These are phyloP conservation scores for Pseudomyrmex sp. DNA, from an alignment of 1,140 invertebrate genomes.

Conservation along the genomic window DNA sequence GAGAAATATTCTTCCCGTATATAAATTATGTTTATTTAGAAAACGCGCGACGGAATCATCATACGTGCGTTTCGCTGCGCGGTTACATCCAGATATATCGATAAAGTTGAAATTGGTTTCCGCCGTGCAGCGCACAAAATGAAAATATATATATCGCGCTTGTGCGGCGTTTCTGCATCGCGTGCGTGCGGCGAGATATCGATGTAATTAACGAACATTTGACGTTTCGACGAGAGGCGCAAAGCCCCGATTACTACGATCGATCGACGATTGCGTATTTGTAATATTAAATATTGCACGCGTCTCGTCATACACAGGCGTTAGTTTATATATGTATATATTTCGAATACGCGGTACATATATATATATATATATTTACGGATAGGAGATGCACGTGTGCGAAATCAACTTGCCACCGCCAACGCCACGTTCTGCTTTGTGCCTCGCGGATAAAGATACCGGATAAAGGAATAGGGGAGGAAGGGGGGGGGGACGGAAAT, in stretches of 20 bases:
- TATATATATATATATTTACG: constrained; percentile 24
- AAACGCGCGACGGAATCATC: constrained; percentile 4
- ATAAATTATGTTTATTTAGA: constrained; percentile 34
- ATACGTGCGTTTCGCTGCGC: constrained; percentile 5
- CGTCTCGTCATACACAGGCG: neutral
- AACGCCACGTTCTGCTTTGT: constrained; percentile 39
- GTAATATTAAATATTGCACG: constrained; percentile 49
- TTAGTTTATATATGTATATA: neutral
- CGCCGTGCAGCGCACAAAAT: constrained; percentile 3
- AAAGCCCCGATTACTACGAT: neutral
- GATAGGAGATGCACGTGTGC: neutral
- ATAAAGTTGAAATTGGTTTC: constrained; percentile 31
- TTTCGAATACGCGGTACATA: neutral
- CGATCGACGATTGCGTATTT: constrained; percentile 44
- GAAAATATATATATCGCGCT: constrained; percentile 22
- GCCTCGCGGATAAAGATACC: constrained; percentile 54
- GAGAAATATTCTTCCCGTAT: constrained; percentile 1
- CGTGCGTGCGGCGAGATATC: constrained; percentile 28
- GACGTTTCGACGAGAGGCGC: constrained; percentile 4
- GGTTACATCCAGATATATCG: constrained; percentile 21
- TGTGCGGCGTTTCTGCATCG: neutral
- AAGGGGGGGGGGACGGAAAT: constrained; percentile 32
- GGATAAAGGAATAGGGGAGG: constrained; percentile 55
- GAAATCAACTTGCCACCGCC: constrained; percentile 27
- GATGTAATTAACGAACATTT: constrained; percentile 56